phyloP scores from a whole-genome alignment of 2,888 invertebrate species.

The Xestia xanthographa region DNA sequence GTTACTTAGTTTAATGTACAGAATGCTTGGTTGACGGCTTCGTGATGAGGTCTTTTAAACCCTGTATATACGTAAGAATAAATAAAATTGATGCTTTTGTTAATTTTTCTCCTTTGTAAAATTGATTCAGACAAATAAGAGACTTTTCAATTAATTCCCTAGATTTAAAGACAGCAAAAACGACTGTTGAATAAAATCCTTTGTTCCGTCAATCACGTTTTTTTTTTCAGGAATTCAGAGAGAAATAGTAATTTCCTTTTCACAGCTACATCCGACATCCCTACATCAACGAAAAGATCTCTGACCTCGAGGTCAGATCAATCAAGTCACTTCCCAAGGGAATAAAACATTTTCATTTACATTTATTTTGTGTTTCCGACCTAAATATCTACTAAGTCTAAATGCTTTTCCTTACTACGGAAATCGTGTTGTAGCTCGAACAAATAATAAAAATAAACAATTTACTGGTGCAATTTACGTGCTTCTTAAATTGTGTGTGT shows the following conservation, averaged over 20 bases:
- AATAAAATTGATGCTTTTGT: neutral
- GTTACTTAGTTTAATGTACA: no score
- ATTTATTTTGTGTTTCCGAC: slow-evolving; percentile 22
- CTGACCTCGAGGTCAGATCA: slow-evolving; percentile 27
- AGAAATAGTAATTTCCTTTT: slow-evolving; percentile 30
- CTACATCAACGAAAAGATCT: neutral
- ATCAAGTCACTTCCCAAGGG: slow-evolving; percentile 11
- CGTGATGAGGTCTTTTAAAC: no score
- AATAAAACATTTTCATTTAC: slow-evolving; percentile 42
- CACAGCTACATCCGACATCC: neutral
- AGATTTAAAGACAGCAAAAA: neutral
- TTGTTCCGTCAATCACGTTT: slow-evolving; percentile 4
- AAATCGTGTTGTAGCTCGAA: neutral
- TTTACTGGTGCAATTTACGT: neutral
- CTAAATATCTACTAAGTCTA: neutral
- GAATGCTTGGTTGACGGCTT: no score
- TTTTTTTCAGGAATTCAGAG: slow-evolving; percentile 14
- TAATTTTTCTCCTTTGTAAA: neutral
- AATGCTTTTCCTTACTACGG: neutral
- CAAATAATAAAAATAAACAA: neutral
- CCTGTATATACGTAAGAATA: no score
- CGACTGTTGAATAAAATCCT: neutral
- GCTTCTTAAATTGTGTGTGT: neutral
- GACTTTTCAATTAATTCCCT: neutral
- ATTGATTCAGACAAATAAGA: neutral